These are phyloP conservation scores for Craterocephalus amniculus DNA, from an alignment of 2,797 vertebrate genomes.

Conservation along the genomic window DNA sequence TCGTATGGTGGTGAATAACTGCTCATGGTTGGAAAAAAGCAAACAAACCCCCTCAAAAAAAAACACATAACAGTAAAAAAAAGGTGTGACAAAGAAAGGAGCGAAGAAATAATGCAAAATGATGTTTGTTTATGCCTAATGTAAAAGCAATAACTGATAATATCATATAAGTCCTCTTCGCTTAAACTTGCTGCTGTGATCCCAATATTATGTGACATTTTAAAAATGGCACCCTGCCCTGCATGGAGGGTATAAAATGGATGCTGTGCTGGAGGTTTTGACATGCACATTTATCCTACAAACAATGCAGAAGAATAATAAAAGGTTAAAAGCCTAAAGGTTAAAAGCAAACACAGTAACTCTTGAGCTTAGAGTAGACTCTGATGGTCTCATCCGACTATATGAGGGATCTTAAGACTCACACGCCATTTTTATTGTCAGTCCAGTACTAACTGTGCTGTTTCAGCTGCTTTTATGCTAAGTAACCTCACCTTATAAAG, in stretches of 20 bases:
- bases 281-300: slow-evolving; percentile 43
- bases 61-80: slow-evolving; percentile 12
- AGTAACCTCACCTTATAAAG: slow-evolving; percentile 57
- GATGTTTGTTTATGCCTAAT: slow-evolving; percentile 5
- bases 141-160: neutral
- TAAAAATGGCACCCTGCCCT: slow-evolving; percentile 24
- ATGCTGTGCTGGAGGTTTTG: slow-evolving; percentile 20
- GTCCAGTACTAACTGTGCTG: slow-evolving; percentile 17
- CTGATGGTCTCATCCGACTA: slow-evolving; percentile 38
- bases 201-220: slow-evolving; percentile 24
- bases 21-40: slow-evolving; percentile 44
- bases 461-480: slow-evolving; percentile 59
- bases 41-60: slow-evolving; percentile 12
- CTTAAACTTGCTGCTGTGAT: slow-evolving; percentile 16
- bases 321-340: slow-evolving; percentile 43
- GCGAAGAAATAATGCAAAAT: neutral
- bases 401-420: slow-evolving; percentile 42
- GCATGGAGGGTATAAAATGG: slow-evolving; percentile 3
- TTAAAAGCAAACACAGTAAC: slow-evolving; percentile 53
- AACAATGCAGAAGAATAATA: slow-evolving; percentile 38
- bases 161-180: neutral
- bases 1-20: slow-evolving; percentile 39
- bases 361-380: slow-evolving; percentile 31
- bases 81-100: slow-evolving; percentile 9
- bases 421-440: slow-evolving; percentile 50